These are phyloP conservation scores for Eilema sororculum DNA, from an alignment of 2,888 invertebrate species.

Conservation along the genomic window DNA sequence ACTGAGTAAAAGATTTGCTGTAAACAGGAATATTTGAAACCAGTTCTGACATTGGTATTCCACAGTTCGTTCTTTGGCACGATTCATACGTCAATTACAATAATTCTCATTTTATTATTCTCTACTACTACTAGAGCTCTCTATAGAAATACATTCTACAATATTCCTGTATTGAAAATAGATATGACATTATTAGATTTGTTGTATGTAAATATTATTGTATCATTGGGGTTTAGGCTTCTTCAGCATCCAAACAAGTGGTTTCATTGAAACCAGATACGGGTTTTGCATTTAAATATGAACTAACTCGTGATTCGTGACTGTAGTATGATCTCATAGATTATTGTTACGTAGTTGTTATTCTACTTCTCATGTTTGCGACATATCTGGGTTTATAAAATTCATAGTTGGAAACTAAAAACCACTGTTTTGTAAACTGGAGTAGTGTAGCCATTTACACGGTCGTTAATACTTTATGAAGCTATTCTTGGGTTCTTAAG, in stretches of 20 bases:
- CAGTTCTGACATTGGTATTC: not conserved
- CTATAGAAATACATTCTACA: not conserved
- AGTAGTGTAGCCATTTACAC: conserved; percentile 34
- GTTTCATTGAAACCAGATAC: conserved; percentile 37
- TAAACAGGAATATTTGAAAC: conserved; percentile 9
- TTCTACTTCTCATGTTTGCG: conserved; percentile 25
- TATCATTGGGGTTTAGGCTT: conserved; percentile 8
- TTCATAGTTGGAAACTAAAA: conserved; percentile 32
- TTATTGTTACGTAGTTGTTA: conserved; percentile 39
- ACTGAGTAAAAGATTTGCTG: not conserved
- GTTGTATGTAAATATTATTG: not conserved
- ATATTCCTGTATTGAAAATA: not conserved
- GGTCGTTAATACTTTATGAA: conserved; percentile 28
- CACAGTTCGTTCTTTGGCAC: not conserved
- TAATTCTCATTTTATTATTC: not conserved
- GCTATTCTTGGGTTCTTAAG: conserved; percentile 40
- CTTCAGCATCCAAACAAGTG: conserved; percentile 49
- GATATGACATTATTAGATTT: not conserved
- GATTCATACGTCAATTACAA: not conserved
- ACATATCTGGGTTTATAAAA: conserved; percentile 27
- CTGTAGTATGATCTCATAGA: conserved; percentile 46
- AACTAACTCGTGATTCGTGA: conserved; percentile 42
- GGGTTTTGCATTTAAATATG: conserved; percentile 44
- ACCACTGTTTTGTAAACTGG: conserved; percentile 18
- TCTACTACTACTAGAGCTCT: not conserved